Base-by-base conservation (phyloP, 64 coral and sea anemone genomes). In the Porites australiensis region DNA sequence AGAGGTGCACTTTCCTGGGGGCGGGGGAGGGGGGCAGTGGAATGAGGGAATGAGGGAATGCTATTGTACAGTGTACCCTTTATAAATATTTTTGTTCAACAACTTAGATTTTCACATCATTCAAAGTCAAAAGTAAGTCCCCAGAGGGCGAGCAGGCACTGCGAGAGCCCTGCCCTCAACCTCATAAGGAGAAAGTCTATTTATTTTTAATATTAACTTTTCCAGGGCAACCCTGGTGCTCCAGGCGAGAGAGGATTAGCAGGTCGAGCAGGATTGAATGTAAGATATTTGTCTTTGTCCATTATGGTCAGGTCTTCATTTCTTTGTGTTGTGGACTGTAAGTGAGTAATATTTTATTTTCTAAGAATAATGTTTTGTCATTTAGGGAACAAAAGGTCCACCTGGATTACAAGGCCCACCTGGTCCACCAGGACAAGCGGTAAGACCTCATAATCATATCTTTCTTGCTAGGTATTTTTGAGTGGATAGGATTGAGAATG, bases 301-400 rank as follows among this genome's bases (percentile, higher is more conserved):
- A 60, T 58, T 82, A 59, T 45, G 44, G 82, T 50, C 1, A 13
- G 8, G n/a, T 12, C 20, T 50, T 45, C 70, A 50, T 8, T 87
- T 51, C 46, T 53, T 59, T 50, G 27, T 37, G 27, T 37, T 37
- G 27, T 45, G 13, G 22, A 80, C 53, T 80, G 44, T 80, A 80
- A 55, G 49, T 80, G 12, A 54, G 44, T 46, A 37, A 1, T 0
- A 37, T 37, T 37, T 37, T 37, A 37, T 37, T 37, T 37, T 37
- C 27, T 37, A 37, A 37, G 27, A 37, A 37, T 19, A 4, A 69
- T 54, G 18, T 82, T 22, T 70, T 74, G 2, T 58, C 8, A 44
- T n/a, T 19, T 58, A 95, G 93, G 93, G 93, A 95, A 85, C 88
- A 23, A 54, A 12, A 70, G 93, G 93, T 44, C 71, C 70, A 20